These are phyloP conservation scores for Myripristis murdjan DNA, from an alignment of 2,797 vertebrate genomes.

Conservation along the genomic window DNA sequence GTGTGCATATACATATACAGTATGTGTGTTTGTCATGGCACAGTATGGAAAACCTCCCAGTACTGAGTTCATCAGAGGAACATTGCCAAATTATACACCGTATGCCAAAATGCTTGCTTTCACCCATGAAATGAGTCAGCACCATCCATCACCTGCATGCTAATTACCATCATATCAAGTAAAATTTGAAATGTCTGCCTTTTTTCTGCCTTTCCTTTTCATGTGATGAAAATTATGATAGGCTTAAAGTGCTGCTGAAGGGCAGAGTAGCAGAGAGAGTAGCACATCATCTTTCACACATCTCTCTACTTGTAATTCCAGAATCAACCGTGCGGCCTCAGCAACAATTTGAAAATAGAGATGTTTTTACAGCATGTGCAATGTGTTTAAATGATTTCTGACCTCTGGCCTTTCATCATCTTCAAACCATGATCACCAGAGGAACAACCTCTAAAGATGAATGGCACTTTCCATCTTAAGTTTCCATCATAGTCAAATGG, in stretches of 20 bases:
- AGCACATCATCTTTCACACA: not conserved
- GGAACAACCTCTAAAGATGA: conserved; percentile 3
- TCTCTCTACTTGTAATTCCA: not conserved
- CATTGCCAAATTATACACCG: conserved; percentile 30
- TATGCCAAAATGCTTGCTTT: conserved; percentile 35
- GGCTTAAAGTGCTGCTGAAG: not conserved
- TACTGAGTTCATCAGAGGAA: conserved; percentile 37
- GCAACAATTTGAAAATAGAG: conserved; percentile 2
- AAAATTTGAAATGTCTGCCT: conserved; percentile 11
- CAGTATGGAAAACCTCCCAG: no score
- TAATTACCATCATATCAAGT: conserved; percentile 26
- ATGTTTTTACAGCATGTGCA: no score
- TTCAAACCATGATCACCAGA: not conserved
- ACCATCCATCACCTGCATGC: conserved; percentile 15
- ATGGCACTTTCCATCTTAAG: not conserved
- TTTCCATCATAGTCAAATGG: not conserved
- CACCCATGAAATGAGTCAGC: conserved; percentile 32
- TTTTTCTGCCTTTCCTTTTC: not conserved
- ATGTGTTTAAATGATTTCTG: conserved; percentile 5
- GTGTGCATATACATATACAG: not conserved
- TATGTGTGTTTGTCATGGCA: not conserved
- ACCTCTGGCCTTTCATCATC: conserved; percentile 4
- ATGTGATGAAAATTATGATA: conserved; percentile 4
- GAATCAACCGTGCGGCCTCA: not conserved
- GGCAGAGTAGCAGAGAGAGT: not conserved